A percentile compares a stretch with the other conserved stretches of the same genome.
Conservation (phyloP, 2,113 vertebrate genomes). For the Rhynchomys soricoides region DNA sequence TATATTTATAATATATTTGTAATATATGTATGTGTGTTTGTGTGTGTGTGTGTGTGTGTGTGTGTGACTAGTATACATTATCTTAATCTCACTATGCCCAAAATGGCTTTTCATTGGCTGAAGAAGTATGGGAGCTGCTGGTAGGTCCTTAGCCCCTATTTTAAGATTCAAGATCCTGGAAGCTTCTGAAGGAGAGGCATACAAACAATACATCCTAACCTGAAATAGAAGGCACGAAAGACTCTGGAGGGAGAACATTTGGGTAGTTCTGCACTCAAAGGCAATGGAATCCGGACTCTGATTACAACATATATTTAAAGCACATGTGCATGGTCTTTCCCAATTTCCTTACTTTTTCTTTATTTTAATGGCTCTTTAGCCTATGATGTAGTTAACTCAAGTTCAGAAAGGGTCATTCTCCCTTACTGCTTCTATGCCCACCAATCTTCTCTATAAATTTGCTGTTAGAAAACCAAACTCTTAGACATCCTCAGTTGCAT, state of each 20-base stretch:
- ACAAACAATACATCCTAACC: not conserved
- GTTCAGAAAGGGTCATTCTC: not conserved
- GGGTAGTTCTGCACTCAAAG: not conserved
- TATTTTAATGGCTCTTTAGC: not conserved
- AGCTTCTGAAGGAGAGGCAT: not conserved
- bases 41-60: no score
- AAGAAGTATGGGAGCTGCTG: not conserved
- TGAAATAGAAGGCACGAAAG: not conserved
- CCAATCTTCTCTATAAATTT: not conserved
- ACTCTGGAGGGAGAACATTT: no score
- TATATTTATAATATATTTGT: no score
- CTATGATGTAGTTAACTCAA: accelerated
- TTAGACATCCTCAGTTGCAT: not conserved
- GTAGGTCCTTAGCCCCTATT: not conserved
- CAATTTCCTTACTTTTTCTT: no score
- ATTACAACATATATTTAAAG: no score
- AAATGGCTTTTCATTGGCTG: not conserved
- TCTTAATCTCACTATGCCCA: not conserved
- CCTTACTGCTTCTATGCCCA: no score
- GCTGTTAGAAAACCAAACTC: not conserved
- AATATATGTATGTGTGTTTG: no score
- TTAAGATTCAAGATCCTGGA: not conserved
- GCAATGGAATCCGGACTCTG: not conserved
- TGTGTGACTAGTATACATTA: not conserved
- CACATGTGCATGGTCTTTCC: accelerated